Conservation (phyloP, 2,888 invertebrate genomes). For the Microplitis deprimator region DNA sequence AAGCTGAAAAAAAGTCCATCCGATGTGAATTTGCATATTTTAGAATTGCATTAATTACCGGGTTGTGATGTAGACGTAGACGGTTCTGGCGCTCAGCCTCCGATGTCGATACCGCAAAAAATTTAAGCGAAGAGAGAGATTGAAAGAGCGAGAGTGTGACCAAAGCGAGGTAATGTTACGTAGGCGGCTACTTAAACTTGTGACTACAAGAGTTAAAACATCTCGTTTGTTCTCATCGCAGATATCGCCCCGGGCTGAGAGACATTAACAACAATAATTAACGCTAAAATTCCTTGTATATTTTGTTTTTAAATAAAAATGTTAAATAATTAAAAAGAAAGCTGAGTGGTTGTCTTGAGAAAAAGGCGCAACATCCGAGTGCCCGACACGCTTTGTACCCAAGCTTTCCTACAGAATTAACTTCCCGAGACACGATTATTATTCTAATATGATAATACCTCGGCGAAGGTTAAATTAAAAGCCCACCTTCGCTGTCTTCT, state of each 20-base stretch:
- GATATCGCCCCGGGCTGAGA: not conserved
- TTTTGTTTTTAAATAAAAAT: slow-evolving; percentile 6
- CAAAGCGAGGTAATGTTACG: not conserved
- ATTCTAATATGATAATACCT: slow-evolving; percentile 33
- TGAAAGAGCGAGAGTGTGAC: slow-evolving; percentile 9
- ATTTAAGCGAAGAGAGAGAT: slow-evolving; percentile 23
- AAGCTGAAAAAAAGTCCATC: slow-evolving; percentile 20
- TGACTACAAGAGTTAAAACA: not conserved
- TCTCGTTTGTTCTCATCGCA: not conserved
- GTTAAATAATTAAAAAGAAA: not conserved
- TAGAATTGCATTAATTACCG: slow-evolving; percentile 63
- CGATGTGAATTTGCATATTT: slow-evolving; percentile 61
- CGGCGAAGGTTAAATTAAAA: slow-evolving; percentile 31
- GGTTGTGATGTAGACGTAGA: not conserved
- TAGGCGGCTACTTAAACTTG: slow-evolving; percentile 11
- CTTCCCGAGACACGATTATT: slow-evolving; percentile 33
- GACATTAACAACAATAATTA: not conserved
- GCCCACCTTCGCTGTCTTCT: not conserved
- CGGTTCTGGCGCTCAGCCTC: slow-evolving; percentile 32
- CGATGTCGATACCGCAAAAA: slow-evolving; percentile 30
- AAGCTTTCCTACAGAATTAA: slow-evolving; percentile 27
- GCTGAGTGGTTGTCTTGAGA: not conserved
- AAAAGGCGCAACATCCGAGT: slow-evolving; percentile 11
- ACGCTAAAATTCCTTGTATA: not conserved
- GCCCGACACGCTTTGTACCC: slow-evolving; percentile 31